Evolutionary conservation across 2,113 vertebrate species (phyloP).

Genomic region (Chionodraco myersi): DNA sequence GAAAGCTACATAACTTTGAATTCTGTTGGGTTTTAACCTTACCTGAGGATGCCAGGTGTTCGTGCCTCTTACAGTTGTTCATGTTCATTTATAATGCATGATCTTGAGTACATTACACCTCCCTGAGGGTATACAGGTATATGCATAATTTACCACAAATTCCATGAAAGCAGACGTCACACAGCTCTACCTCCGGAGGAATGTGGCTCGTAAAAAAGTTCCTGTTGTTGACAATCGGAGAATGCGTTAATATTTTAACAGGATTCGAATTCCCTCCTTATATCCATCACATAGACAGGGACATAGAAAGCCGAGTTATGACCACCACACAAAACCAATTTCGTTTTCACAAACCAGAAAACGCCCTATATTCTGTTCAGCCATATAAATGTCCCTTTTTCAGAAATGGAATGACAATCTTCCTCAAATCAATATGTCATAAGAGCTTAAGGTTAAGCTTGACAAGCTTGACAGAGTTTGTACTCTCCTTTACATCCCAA

Average conservation of each 20-base stretch:
- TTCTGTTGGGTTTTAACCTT: slow-evolving; percentile 63
- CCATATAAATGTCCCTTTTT: slow-evolving; percentile 1
- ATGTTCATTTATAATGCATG: slow-evolving; percentile 73
- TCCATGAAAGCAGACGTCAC: slow-evolving; percentile 45
- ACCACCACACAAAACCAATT: slow-evolving; percentile 31
- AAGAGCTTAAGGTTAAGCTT: slow-evolving; percentile 2
- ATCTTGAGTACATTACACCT: slow-evolving; percentile 52
- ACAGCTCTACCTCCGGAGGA: neutral
- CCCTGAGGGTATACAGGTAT: slow-evolving; percentile 56
- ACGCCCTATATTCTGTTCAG: neutral
- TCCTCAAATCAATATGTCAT: slow-evolving; percentile 24
- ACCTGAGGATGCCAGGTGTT: slow-evolving; percentile 59
- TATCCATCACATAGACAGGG: slow-evolving; percentile 22
- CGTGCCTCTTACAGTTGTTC: slow-evolving; percentile 46
- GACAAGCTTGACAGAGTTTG: slow-evolving; percentile 15
- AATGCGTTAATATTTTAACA: slow-evolving; percentile 10
- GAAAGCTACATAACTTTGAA: slow-evolving; percentile 60
- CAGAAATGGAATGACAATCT: slow-evolving; percentile 4
- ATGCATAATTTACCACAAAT: slow-evolving; percentile 70
- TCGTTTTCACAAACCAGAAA: slow-evolving; percentile 26
- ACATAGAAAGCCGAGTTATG: slow-evolving; percentile 15
- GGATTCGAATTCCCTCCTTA: slow-evolving; percentile 24
- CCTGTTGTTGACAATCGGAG: slow-evolving; percentile 2
- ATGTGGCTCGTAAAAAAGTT: slow-evolving; percentile 36
- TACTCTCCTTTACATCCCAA: neutral